Base-by-base conservation (phyloP, 2,888 invertebrate species). In the Zeuzera pyrina region DNA sequence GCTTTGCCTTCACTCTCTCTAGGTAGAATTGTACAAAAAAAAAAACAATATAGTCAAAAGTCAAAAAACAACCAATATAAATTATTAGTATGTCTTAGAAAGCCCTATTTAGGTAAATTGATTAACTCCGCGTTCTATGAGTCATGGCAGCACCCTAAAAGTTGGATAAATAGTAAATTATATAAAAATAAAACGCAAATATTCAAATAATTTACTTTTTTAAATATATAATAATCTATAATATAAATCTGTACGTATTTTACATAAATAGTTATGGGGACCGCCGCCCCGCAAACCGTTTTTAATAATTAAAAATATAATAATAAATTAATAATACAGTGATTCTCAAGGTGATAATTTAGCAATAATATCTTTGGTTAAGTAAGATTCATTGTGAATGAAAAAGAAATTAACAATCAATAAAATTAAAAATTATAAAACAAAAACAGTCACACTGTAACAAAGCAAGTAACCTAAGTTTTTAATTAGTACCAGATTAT, bases 141-240 rank as follows among this genome's bases (percentile, higher is more conserved):
- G n/a, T n/a, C n/a, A n/a, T n/a, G n/a, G n/a, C n/a, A n/a, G n/a
- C n/a, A n/a, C n/a, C n/a, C n/a, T n/a, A n/a, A n/a, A n/a, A n/a
- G n/a, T n/a, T n/a, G n/a, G n/a, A n/a, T n/a, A n/a, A 30, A 10
- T 27, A 19, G 8, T 19, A 19, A 19, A 6, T 7, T 19, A 19
- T 19, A 26, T 8, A 12, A 15, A 28, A 15, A 30, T 25, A 25
- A 25, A 25, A 25, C 25, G 11, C 25, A 8, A 12, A 22, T 25
- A 2, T 12, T 25, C 25, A 25, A 25, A 25, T 25, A 25, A 69
- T 72, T 69, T 69, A 67, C 59, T 72, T 64, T 47, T 72, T 69
- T 71, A 68, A 73, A 73, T 73, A 74, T 73, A 74, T 73, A 73
- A 66, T 66, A n/a, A n/a, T 71, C 63, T 71, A 65, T 72, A 54